Evolutionary conservation across 2,797 vertebrate genomes (phyloP).

Genomic region (Phoebastria nigripes): DNA sequence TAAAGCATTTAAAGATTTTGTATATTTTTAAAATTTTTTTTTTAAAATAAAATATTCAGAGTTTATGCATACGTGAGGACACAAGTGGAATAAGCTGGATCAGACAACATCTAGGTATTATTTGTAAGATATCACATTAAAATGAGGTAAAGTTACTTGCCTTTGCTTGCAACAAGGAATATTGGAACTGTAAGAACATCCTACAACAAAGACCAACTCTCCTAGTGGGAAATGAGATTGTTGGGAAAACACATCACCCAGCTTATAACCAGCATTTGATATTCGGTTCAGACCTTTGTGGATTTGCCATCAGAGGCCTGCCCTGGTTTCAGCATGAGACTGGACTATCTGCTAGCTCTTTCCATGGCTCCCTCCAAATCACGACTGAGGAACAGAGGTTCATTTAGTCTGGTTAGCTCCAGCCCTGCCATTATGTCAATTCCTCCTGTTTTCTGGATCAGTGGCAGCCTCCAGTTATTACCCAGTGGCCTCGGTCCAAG

Average conservation of each 20-base stretch:
- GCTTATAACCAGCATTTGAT: not conserved
- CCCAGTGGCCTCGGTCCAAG: not conserved
- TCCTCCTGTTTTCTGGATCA: slow-evolving; percentile 17
- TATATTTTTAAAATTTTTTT: too few species aligned
- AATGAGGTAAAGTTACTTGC: not conserved
- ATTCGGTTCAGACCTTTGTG: not conserved
- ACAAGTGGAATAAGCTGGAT: not conserved
- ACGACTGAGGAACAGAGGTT: not conserved
- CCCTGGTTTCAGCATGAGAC: not conserved
- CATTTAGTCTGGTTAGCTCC: not conserved
- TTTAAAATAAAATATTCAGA: not conserved
- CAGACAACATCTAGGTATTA: not conserved
- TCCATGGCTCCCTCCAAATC: slow-evolving; percentile 1
- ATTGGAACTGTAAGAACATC: not conserved
- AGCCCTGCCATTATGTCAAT: slow-evolving; percentile 4
- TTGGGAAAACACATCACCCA: not conserved
- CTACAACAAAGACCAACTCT: not conserved
- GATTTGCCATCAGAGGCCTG: not conserved
- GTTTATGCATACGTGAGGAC: not conserved
- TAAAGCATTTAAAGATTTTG: not conserved
- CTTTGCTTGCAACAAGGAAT: not conserved
- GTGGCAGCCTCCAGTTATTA: slow-evolving; percentile 3
- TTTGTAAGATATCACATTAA: not conserved
- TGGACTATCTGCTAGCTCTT: not conserved
- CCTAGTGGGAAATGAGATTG: not conserved